phyloP scores from a whole-genome alignment of 2,113 vertebrate species.

The Rhineura floridana region DNA sequence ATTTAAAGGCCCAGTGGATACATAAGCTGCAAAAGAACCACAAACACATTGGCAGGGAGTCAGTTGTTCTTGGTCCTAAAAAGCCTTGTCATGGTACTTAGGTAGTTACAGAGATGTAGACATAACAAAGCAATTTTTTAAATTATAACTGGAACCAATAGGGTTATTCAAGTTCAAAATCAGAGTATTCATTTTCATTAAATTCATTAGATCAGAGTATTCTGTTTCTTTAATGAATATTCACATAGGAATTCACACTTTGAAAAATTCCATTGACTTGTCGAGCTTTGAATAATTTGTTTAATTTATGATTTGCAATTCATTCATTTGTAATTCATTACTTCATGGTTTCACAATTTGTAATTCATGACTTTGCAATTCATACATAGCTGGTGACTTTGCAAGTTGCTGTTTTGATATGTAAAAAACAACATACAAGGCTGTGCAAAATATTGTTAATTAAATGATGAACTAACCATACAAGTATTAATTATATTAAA shows the following conservation, averaged over 20 bases:
- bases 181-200: constrained; percentile 16
- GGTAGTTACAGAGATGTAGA: not conserved
- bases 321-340: constrained; percentile 34
- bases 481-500: not conserved
- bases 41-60: not conserved
- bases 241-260: constrained; percentile 17
- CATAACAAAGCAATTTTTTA: not conserved
- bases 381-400: constrained; percentile 10
- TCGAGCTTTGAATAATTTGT: constrained; percentile 4
- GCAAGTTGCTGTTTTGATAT: constrained; percentile 15
- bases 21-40: not conserved
- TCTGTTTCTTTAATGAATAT: constrained; percentile 20
- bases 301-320: constrained; percentile 21
- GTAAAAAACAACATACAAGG: not conserved
- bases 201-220: constrained; percentile 5
- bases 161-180: constrained; percentile 16
- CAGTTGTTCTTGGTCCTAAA: not conserved
- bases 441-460: not conserved
- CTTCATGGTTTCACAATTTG: constrained; percentile 1
- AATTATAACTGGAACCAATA: not conserved
- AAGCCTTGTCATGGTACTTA: not conserved
- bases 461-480: not conserved
- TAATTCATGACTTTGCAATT: constrained; percentile 29
- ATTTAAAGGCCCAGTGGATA: not conserved
- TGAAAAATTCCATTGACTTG: constrained; percentile 18